Percentiles rank a stretch among this genome's conserved stretches.
phyloP scores from a whole-genome alignment of 2,113 vertebrate species.

The Apodemus sylvaticus region DNA sequence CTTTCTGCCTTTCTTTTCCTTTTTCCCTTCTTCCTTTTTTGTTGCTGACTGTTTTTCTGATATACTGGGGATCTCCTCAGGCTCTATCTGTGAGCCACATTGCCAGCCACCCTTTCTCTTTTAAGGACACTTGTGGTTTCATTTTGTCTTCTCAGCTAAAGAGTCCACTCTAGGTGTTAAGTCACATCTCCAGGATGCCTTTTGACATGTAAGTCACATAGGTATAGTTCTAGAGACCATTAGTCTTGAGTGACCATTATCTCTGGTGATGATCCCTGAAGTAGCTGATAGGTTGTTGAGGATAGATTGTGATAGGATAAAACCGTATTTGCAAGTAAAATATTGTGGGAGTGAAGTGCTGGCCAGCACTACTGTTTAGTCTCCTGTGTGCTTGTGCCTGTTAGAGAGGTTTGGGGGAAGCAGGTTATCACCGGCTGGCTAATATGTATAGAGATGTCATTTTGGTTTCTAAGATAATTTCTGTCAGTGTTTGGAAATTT shows the following conservation, averaged over 20 bases:
- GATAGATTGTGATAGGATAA: constrained; percentile 1
- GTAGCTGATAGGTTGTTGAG: not conserved
- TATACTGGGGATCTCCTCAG: not conserved
- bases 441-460: not conserved
- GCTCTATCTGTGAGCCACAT: not conserved
- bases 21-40: not conserved
- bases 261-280: constrained; percentile 11
- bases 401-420: not conserved
- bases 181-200: not conserved
- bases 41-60: not conserved
- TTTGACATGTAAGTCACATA: not conserved
- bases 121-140: not conserved
- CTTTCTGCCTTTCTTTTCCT: not conserved
- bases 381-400: not conserved
- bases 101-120: not conserved
- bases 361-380: not conserved
- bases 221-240: not conserved
- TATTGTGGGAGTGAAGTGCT: not conserved
- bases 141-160: not conserved
- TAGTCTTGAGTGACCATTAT: not conserved
- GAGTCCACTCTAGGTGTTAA: not conserved
- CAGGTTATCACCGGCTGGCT: not conserved
- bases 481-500: not conserved
- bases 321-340: not conserved
- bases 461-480: constrained; percentile 25